Percentiles rank a stretch among this genome's conserved stretches.
These are phyloP conservation scores for Epinephelus coioides DNA, from an alignment of 2,797 vertebrate species.

Conservation along the genomic window DNA sequence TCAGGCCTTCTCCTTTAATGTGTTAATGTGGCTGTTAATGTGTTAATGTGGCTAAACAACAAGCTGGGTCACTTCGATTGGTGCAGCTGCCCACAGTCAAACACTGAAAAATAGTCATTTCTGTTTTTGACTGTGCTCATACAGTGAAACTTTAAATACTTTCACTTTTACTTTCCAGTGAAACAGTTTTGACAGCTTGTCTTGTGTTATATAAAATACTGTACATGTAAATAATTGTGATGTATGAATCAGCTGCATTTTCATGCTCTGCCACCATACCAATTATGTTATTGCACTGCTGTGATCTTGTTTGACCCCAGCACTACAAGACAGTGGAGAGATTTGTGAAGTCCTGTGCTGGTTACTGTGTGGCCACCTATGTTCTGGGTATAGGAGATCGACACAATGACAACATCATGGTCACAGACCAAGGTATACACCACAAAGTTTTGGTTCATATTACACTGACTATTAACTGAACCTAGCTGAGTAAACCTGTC, in stretches of 20 bases:
- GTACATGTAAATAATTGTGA: neutral
- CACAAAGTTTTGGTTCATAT: neutral
- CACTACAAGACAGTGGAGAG: conserved; percentile 83
- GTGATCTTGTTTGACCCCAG: conserved; percentile 61
- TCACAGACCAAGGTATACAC: conserved; percentile 83
- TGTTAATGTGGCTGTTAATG: too few relatives aligned
- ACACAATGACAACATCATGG: conserved; percentile 91
- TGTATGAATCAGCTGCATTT: neutral
- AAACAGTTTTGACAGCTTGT: neutral
- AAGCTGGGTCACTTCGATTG: neutral
- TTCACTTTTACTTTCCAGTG: neutral
- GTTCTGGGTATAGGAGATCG: conserved; percentile 88
- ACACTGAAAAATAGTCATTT: neutral
- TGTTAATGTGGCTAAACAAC: neutral
- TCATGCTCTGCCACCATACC: neutral
- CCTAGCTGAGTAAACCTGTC: too few relatives aligned
- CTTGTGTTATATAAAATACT: too few relatives aligned
- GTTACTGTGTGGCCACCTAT: conserved; percentile 88
- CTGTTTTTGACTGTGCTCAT: conserved; percentile 2
- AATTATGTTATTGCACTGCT: neutral
- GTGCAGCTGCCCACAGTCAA: neutral
- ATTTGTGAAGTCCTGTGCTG: conserved; percentile 88
- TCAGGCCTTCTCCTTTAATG: neutral
- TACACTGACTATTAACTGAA: neutral
- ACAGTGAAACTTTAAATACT: neutral